Conservation (phyloP, 2,888 invertebrate genomes). For the Rotaria socialis region DNA sequence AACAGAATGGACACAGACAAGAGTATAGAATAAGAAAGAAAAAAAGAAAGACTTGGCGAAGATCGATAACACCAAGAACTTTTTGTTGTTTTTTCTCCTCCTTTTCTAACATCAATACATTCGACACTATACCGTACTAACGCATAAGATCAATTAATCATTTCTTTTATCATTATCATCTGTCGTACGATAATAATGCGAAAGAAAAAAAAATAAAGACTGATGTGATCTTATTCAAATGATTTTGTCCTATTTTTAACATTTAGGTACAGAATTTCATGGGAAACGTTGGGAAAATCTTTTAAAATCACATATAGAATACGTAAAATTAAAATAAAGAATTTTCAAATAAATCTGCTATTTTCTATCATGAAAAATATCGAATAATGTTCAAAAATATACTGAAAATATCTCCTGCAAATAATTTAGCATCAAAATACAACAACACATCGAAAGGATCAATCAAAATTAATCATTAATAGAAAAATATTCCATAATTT, state of each 20-base stretch:
- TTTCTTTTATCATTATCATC: no score
- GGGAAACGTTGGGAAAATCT: background rate
- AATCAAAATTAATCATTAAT: background rate
- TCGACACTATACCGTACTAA: background rate
- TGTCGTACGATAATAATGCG: no score
- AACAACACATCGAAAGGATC: background rate
- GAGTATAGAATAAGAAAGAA: background rate
- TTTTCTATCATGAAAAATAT: background rate
- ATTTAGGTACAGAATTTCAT: no score
- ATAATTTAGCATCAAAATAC: background rate
- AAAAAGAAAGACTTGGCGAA: background rate
- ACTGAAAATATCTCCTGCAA: background rate
- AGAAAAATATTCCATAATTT: background rate
- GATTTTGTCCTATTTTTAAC: no score
- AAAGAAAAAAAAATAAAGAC: background rate
- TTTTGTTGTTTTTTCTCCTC: background rate
- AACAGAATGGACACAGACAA: background rate
- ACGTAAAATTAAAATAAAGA: background rate
- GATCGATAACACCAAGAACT: conserved; percentile 10
- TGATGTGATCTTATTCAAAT: background rate
- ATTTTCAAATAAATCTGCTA: no score
- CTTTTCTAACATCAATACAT: background rate
- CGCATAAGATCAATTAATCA: no score
- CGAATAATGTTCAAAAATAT: background rate
- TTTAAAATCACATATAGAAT: background rate